A percentile compares a stretch with the other conserved stretches of the same genome.
Evolutionary conservation across 2,888 invertebrate genomes (phyloP).

Genomic region (Diploptera punctata): DNA sequence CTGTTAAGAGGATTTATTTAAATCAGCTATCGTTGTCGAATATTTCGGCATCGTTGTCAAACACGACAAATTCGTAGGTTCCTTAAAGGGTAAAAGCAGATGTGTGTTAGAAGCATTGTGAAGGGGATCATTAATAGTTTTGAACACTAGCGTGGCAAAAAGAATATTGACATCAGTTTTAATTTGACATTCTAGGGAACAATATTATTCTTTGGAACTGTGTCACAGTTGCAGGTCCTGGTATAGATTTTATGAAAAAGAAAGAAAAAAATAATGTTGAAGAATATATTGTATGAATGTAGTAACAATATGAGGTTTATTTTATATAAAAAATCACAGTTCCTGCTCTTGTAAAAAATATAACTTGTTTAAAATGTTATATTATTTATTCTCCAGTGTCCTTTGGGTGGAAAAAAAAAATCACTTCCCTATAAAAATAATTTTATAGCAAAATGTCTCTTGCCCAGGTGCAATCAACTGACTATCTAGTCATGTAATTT

Average conservation of each 20-base stretch:
- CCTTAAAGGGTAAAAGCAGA: not conserved
- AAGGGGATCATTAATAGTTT: not conserved
- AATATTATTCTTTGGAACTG: not conserved
- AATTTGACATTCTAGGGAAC: not conserved
- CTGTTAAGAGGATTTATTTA: not conserved
- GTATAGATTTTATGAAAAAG: not conserved
- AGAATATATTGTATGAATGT: too few species aligned
- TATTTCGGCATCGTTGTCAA: not conserved
- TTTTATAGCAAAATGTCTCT: too few species aligned
- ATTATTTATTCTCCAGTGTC: not conserved
- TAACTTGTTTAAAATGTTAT: not conserved
- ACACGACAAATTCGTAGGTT: not conserved
- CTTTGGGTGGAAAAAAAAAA: too few species aligned
- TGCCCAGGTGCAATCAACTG: too few species aligned
- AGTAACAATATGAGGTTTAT: not conserved
- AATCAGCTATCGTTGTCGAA: not conserved
- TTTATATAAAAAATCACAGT: not conserved
- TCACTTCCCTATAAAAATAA: too few species aligned
- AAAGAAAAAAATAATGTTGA: too few species aligned
- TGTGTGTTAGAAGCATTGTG: not conserved
- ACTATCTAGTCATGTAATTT: too few species aligned
- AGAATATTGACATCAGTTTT: not conserved
- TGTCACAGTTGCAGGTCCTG: not conserved
- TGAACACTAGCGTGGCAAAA: not conserved
- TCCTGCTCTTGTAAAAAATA: not conserved